A percentile compares a stretch with the other conserved stretches of the same genome.
These are phyloP conservation scores for Philopotamus ludificatus DNA, from an alignment of 1,140 invertebrate genomes.

Conservation along the genomic window DNA sequence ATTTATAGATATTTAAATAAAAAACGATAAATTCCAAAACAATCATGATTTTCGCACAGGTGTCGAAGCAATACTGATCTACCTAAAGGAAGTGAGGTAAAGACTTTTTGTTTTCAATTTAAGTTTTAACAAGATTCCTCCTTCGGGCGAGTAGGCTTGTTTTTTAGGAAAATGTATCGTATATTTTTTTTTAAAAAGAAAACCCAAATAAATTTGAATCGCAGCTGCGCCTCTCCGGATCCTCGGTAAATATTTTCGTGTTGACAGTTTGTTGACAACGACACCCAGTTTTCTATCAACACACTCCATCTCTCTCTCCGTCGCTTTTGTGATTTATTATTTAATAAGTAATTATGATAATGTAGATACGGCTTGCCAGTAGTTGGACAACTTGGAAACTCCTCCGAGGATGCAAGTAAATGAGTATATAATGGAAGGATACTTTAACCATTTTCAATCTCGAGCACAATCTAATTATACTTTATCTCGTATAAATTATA, in stretches of 20 bases:
- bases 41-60: too few relatives aligned
- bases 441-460: too few relatives aligned
- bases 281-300: not conserved
- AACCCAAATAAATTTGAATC: not conserved
- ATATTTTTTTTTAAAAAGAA: not conserved
- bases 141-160: not conserved
- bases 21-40: too few relatives aligned
- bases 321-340: not conserved
- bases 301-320: not conserved
- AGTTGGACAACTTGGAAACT: too few relatives aligned
- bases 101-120: not conserved
- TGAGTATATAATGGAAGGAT: too few relatives aligned
- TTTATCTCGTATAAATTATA: too few relatives aligned
- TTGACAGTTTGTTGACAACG: not conserved
- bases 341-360: not conserved
- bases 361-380: too few relatives aligned
- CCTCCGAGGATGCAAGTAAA: too few relatives aligned
- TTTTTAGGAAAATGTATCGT: not conserved
- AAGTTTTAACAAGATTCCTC: not conserved
- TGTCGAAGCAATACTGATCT: not conserved
- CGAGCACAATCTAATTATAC: too few relatives aligned
- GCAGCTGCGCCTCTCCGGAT: not conserved
- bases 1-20: too few relatives aligned
- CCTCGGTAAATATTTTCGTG: not conserved
- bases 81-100: not conserved